Conservation (phyloP, 2,888 invertebrate genomes). For the Cordilura impudica region DNA sequence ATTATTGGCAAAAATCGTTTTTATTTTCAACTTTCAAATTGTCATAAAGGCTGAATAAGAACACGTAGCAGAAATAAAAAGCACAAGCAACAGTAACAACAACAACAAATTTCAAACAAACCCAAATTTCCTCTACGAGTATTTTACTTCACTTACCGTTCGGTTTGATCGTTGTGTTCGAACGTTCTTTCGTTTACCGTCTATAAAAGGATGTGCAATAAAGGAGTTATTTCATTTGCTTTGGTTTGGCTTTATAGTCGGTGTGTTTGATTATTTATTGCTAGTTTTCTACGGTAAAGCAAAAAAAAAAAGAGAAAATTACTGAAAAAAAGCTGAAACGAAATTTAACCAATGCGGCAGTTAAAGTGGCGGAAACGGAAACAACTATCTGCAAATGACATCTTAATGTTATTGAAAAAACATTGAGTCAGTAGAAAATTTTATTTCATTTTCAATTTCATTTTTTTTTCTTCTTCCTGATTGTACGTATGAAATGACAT, state of each 20-base stretch:
- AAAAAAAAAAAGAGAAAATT: constrained; percentile 21
- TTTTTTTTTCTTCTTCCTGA: constrained; percentile 12
- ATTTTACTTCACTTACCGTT: constrained; percentile 16
- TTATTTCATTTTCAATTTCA: constrained; percentile 7
- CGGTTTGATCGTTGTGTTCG: background rate
- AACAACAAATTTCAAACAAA: background rate
- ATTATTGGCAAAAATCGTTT: constrained; percentile 51
- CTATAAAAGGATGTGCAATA: constrained; percentile 58
- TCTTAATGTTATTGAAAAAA: constrained; percentile 65
- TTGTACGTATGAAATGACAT: constrained; percentile 46
- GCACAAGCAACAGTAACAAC: background rate
- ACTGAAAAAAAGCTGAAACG: no score
- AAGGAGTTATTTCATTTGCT: constrained; percentile 54
- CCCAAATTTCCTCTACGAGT: constrained; percentile 12
- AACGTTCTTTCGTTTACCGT: constrained; percentile 35
- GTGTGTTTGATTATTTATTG: constrained; percentile 38
- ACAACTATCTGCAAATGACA: constrained; percentile 65
- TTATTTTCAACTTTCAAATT: constrained; percentile 46
- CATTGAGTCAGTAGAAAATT: constrained; percentile 62
- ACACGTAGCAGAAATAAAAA: constrained; percentile 35
- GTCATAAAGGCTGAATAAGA: constrained; percentile 47
- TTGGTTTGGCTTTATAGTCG: constrained; percentile 15
- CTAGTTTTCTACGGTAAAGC: background rate
- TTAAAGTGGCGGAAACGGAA: constrained; percentile 63
- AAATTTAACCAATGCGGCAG: constrained; percentile 60